A percentile compares a stretch with the other conserved stretches of the same genome.
phyloP scores from a whole-genome alignment of 2,797 vertebrate species.

The Macrochelys suwanniensis region DNA sequence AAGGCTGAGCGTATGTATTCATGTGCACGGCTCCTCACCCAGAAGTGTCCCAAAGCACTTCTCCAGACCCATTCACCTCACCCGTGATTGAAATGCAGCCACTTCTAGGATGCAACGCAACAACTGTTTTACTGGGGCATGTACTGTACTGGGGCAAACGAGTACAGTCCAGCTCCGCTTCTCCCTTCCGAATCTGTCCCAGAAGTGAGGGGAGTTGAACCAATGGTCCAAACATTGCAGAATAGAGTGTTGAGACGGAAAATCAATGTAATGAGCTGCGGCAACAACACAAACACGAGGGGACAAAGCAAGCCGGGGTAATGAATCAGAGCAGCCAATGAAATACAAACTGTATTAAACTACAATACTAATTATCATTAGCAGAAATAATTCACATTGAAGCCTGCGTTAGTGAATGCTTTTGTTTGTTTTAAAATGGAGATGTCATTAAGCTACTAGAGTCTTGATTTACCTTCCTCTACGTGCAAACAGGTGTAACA shows the following conservation, averaged over 20 bases:
- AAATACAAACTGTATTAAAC: no score
- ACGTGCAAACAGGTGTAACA: background rate
- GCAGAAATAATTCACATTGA: background rate
- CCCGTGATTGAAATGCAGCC: background rate
- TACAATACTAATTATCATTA: background rate
- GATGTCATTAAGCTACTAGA: background rate
- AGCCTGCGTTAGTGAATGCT: background rate
- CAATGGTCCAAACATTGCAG: rapidly evolving
- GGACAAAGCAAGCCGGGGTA: background rate
- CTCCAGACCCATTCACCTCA: background rate
- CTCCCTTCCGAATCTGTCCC: background rate
- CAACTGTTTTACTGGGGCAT: rapidly evolving
- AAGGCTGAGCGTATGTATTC: rapidly evolving
- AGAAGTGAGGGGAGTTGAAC: background rate
- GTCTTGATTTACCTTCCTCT: background rate
- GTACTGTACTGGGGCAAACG: background rate
- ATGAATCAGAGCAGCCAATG: background rate
- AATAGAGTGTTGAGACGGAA: no score
- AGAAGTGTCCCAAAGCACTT: background rate
- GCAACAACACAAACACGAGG: background rate
- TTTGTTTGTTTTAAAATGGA: background rate
- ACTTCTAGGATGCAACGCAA: background rate
- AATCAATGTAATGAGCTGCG: background rate
- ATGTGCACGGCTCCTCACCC: background rate
- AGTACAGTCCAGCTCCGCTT: no score